Evolutionary conservation across 1,140 invertebrate species (phyloP).

Genomic region (Drosophila saltans): DNA sequence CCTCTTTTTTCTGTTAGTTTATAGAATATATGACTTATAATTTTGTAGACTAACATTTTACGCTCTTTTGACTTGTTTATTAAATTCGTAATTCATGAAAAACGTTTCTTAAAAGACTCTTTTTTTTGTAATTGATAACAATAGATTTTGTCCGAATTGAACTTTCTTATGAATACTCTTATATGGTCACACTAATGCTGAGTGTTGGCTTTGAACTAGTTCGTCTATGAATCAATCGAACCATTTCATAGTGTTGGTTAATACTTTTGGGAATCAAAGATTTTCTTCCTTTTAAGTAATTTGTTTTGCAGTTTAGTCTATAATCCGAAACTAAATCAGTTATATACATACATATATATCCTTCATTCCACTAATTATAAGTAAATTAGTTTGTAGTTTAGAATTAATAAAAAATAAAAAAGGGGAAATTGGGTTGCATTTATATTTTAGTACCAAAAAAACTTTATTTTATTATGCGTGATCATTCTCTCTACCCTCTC

Average conservation of each 20-base stretch:
- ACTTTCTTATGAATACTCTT: too few relatives aligned
- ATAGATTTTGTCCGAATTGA: too few relatives aligned
- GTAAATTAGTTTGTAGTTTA: conserved; percentile 36
- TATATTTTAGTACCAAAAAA: conserved; percentile 2
- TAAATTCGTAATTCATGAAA: too few relatives aligned
- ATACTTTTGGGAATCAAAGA: background rate
- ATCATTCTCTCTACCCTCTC: background rate
- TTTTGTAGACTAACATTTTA: too few relatives aligned
- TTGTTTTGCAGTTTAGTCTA: background rate
- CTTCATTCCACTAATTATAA: background rate
- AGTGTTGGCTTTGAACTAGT: background rate
- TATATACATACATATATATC: background rate
- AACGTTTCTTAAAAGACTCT: too few relatives aligned
- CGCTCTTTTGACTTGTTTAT: too few relatives aligned
- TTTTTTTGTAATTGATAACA: too few relatives aligned
- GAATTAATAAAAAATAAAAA: conserved; percentile 23
- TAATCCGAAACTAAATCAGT: background rate
- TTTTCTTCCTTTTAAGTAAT: background rate
- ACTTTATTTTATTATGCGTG: conserved; percentile 5
- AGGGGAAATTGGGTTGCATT: conserved; percentile 35
- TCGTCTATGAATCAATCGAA: too few relatives aligned
- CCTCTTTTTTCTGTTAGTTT: too few relatives aligned
- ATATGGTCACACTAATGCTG: background rate
- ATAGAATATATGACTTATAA: too few relatives aligned
- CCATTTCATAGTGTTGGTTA: too few relatives aligned